A percentile compares a stretch with the other conserved stretches of the same genome.
These are phyloP conservation scores for Drosophila algonquin DNA, from an alignment of 2,888 invertebrate genomes.

Conservation along the genomic window DNA sequence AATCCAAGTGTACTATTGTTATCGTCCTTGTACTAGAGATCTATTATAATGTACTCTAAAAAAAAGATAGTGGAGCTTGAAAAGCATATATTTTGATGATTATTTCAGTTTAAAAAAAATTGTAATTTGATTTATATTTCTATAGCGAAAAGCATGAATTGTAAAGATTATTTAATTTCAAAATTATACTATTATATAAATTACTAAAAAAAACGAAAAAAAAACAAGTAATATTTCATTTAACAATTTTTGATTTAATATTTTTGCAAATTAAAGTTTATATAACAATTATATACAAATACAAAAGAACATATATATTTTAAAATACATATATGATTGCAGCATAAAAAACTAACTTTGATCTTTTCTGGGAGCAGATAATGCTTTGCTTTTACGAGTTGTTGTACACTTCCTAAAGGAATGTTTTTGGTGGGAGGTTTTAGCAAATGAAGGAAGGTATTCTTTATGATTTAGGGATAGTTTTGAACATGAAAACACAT, in stretches of 20 bases:
- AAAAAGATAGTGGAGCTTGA: constrained; percentile 19
- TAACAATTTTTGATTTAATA: constrained; percentile 38
- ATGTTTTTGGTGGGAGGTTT: background rate
- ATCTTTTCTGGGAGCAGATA: constrained; percentile 32
- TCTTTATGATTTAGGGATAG: background rate
- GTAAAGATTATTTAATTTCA: constrained; percentile 35
- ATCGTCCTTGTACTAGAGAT: constrained; percentile 56
- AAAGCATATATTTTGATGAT: constrained; percentile 29
- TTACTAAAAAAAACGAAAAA: constrained; percentile 22
- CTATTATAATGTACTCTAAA: constrained; percentile 36
- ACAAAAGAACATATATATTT: constrained; percentile 27
- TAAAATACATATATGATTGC: constrained; percentile 44
- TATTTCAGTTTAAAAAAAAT: constrained; percentile 28
- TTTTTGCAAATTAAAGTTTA: constrained; percentile 53
- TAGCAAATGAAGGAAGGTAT: background rate
- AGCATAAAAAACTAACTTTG: constrained; percentile 31
- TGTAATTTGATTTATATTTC: constrained; percentile 34
- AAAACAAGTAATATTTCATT: constrained; percentile 4
- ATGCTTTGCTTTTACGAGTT: constrained; percentile 23
- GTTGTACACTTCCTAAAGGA: constrained; percentile 34
- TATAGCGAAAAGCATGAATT: constrained; percentile 24
- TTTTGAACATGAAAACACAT: background rate
- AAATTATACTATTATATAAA: constrained; percentile 15
- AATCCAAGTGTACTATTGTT: constrained; percentile 39
- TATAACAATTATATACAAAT: constrained; percentile 41